Evolutionary conservation across 1,140 invertebrate species (phyloP), one percentile per base, ranked within the genome.

Genomic region (Agrilus planipennis): DNA sequence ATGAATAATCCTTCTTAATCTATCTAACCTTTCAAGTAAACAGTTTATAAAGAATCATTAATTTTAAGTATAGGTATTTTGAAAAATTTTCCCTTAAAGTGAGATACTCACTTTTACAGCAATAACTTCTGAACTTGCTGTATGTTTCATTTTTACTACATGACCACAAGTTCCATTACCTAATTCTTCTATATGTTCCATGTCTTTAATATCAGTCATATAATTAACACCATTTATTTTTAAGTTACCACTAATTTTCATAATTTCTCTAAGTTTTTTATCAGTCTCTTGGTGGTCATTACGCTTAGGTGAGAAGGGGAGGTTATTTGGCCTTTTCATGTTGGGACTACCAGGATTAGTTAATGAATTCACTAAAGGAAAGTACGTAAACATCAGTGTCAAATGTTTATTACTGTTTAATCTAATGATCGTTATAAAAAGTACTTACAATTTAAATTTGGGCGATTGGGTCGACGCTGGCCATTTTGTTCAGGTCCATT

Each of bases 91-190:
- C 15, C 29, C 5, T 16, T 10, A n/a, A 14, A 3, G 23, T 15
- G 21, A 31, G 14, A 42, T 32, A 42, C 51, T 63, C 68, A 89
- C 84, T 71, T 98, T 98, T 0, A 97, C 93, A 45, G 93, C 93
- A 58, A 97, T 90, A 20, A 89, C 73, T 53, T 79, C 78, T 16
- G 76, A 72, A 47, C 86, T 90, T 7, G 79, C 78, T 61, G 79
- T 84, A 63, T 97, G 92, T 45, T 76, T 67, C 93, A 97, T 96
- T 68, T 93, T 92, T 2, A 93, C 85, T 6, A 97, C 93, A 67
- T 94, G 89, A n/a, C 92, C 92, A 64, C 89, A 96, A 5, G 91
- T 95, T 3, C 93, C 94, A 63, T 87, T 89, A 41, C 93, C 94
- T 30, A 97, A 68, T 62, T 95, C 91, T 6, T 89, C 88, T 22